A percentile compares a stretch with the other conserved stretches of the same genome.
Conservation (phyloP, 2,113 vertebrate species). For the Mohoua ochrocephala region DNA sequence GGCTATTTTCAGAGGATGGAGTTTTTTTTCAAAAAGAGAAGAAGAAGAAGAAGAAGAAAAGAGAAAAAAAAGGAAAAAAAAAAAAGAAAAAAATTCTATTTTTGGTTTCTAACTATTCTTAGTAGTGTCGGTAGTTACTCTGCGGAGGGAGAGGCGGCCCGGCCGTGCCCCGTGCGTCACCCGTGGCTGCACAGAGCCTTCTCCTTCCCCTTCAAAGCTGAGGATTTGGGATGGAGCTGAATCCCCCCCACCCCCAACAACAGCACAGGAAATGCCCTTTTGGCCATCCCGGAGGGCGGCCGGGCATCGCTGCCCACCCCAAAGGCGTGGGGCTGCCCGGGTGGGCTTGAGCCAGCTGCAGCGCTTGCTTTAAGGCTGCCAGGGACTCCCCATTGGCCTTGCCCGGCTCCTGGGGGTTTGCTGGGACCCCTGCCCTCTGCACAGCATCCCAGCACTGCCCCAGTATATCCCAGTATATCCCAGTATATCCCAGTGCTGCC, state of each 20-base stretch:
- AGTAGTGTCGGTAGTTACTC: conserved; percentile 16
- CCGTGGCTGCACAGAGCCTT: neutral
- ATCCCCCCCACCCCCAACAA: too few species aligned
- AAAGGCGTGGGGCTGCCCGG: neutral
- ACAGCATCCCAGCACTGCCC: neutral
- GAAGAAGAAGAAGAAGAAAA: neutral
- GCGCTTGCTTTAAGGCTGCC: neutral
- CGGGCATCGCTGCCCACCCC: neutral
- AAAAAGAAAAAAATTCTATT: neutral
- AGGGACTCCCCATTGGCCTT: neutral
- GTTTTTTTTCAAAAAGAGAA: neutral
- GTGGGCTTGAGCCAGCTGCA: accelerated
- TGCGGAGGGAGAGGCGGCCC: neutral
- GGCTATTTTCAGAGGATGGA: conserved; percentile 38
- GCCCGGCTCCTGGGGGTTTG: neutral
- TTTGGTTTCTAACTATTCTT: conserved; percentile 52
- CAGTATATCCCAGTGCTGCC: neutral
- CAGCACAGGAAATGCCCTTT: neutral
- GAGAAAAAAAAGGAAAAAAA: neutral
- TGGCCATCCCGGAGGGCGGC: neutral
- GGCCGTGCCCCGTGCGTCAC: neutral
- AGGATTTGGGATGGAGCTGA: neutral
- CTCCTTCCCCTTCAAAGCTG: neutral
- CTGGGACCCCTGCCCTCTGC: neutral
- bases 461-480: neutral